Base-by-base conservation (phyloP, 2,113 vertebrate species). In the Zosterops hypoxanthus region DNA sequence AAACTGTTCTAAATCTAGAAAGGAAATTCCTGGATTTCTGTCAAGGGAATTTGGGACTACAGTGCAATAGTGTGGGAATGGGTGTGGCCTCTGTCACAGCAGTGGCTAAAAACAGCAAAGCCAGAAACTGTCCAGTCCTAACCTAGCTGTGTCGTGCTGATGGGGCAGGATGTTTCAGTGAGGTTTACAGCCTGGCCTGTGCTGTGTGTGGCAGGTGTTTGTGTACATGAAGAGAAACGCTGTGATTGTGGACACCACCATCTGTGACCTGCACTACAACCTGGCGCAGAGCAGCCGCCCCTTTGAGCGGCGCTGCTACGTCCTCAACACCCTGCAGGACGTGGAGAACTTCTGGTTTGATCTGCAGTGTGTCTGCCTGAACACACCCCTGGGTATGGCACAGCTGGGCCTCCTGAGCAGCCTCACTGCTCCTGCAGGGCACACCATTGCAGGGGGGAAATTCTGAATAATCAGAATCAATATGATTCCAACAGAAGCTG, bases 341-440 rank as follows among this genome's bases (percentile, higher is more conserved):
- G 98, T 99, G 63, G 99, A 99, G 68, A 99, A 98, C 97, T 99
- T 98, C 97, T 99, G 99, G 99, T 99, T 99, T 36, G 99, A 99
- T 53, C 93, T 99, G 95, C 98, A 99, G 97, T 99, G 98, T 44
- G 98, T 99, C 96, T 99, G 99, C 97, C 99, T 99, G 57, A 99
- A 99, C 23, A 99, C 99, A 19, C 99, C 99, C 1, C 75, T 99
- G 89, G 99, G 99, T 99, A 98, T 42, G 24, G 4, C n/a, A 63
- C 6, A 9, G 2, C 0, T 23, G 8, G 9, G 9, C 31, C 9
- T 52, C 49, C 59, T 61, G 57, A 39, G 5, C 47, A 36, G 82
- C 42, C 59, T 24, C 36, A 4, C 42, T 44, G 42, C 19, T 80
- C 17, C 20, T 50, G 25, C 83, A 63, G 22, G 24, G 31, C 26